Base-by-base conservation (phyloP, 2,888 invertebrate genomes). In the Antitype chi region DNA sequence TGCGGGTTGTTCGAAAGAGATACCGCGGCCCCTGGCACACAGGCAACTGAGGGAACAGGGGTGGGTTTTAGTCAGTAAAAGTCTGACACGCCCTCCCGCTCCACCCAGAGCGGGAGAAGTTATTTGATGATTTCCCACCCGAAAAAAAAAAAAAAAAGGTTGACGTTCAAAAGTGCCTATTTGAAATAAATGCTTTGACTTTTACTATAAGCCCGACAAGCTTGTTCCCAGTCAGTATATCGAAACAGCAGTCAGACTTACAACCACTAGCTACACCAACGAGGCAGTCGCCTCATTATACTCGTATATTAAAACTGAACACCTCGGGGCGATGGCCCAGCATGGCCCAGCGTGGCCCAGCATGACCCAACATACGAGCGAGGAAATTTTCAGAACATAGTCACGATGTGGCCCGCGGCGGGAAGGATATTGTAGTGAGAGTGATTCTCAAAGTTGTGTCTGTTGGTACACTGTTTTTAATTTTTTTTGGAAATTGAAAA, bases 381-480 rank as follows among this genome's bases (percentile, higher is more conserved):
- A 23, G 67, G 38, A 67, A 77, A 49, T 79, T 76, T 84, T 25
- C 60, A 28, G 32, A 43, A 66, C 69, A 32, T 15, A 49, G 32
- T 62, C 81, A 75, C 70, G 55, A 57, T 23, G 60, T 73, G 5
- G 70, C 82, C 76, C 64, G 71, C 60, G 82, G 82, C 82, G 13
- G n/a, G 1, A 13, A 60, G 52, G 71, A 85, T 76, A 82, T 82
- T 85, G 81, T 69, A 38, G 71, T 28, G 38, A 9, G 28, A 55
- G 59, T 0, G 67, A 13, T 0, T 11, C 67, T 84, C 80, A 81
- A 81, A 79, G 55, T 79, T 78, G 11, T 32, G 0, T 25, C 32
- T 13, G 0, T 60, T 60, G 4, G 20, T 25, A 17, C 57, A 25
- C 28, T 28, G 28, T 59, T 59, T 38, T 59, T 4, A 28, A 59